These are phyloP conservation scores for Coturnix japonica DNA, from an alignment of 2,113 vertebrate species.

Conservation along the genomic window DNA sequence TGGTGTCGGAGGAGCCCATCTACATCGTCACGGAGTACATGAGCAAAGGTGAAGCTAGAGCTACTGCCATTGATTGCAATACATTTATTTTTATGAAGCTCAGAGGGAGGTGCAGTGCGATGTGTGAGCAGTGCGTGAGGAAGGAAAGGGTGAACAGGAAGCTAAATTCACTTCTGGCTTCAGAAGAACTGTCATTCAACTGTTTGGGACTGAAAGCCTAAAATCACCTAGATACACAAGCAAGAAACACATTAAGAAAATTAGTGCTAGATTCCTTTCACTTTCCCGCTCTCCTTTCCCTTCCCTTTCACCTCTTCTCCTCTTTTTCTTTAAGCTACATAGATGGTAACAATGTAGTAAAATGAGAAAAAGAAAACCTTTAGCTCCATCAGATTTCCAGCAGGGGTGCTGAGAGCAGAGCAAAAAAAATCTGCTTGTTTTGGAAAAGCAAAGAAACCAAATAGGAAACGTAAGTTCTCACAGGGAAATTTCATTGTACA, in stretches of 20 bases:
- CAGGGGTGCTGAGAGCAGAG: constrained; percentile 64
- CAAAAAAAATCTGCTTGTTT: constrained; percentile 68
- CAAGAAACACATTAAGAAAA: background rate
- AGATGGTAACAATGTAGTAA: background rate
- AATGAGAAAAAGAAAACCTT: constrained; percentile 46
- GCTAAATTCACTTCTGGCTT: background rate
- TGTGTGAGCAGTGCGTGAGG: background rate
- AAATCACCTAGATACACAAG: background rate
- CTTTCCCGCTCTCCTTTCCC: background rate
- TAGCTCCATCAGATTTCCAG: constrained; percentile 54
- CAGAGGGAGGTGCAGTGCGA: background rate
- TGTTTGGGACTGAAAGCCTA: background rate
- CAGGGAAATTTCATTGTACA: constrained; percentile 44
- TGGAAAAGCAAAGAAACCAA: constrained; percentile 74
- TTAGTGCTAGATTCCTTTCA: background rate
- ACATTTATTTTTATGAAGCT: background rate
- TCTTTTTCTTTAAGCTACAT: constrained; percentile 27
- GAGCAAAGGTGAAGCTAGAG: constrained; percentile 87
- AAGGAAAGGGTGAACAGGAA: background rate
- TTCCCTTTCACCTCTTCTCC: background rate
- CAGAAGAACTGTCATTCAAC: background rate
- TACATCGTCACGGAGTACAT: constrained; percentile 99
- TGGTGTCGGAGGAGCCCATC: constrained; percentile 97
- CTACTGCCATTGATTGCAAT: background rate
- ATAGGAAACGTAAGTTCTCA: constrained; percentile 72